phyloP scores from a whole-genome alignment of 2,113 vertebrate genomes.

The Upupa epops region DNA sequence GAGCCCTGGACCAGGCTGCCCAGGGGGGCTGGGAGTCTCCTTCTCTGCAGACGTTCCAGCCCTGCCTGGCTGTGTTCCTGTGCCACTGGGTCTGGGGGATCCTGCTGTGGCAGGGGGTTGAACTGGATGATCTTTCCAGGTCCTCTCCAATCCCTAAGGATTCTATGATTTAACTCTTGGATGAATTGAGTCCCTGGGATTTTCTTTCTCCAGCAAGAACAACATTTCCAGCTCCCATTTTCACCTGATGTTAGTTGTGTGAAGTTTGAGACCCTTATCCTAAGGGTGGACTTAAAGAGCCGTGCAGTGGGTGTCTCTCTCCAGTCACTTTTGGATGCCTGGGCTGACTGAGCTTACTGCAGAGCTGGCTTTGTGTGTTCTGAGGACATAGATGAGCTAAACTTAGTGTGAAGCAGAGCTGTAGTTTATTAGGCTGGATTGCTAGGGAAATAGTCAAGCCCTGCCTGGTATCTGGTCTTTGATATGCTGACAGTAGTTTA shows the following conservation, averaged over 20 bases:
- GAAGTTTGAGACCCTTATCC: background rate
- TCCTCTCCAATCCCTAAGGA: too few relatives aligned
- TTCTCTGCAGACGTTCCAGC: too few relatives aligned
- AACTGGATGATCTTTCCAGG: too few relatives aligned
- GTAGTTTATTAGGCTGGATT: background rate
- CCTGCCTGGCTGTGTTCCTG: too few relatives aligned
- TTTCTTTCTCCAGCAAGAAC: background rate
- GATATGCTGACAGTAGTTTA: background rate
- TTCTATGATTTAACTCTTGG: too few relatives aligned
- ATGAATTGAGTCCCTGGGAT: too few relatives aligned
- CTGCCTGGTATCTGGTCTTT: background rate
- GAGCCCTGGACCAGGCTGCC: too few relatives aligned
- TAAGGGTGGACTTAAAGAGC: background rate
- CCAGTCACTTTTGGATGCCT: background rate
- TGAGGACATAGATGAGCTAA: background rate
- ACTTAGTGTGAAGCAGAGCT: background rate
- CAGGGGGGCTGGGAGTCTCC: too few relatives aligned
- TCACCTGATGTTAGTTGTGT: background rate
- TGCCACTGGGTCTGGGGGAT: too few relatives aligned
- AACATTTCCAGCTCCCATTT: background rate
- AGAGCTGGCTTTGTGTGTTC: background rate
- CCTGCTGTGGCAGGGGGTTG: too few relatives aligned
- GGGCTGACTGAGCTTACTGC: background rate
- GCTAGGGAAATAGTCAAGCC: background rate
- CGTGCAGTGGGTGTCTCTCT: background rate